Evolutionary conservation across 2,888 invertebrate species (phyloP).

Genomic region (Sylvicola cinctus): DNA sequence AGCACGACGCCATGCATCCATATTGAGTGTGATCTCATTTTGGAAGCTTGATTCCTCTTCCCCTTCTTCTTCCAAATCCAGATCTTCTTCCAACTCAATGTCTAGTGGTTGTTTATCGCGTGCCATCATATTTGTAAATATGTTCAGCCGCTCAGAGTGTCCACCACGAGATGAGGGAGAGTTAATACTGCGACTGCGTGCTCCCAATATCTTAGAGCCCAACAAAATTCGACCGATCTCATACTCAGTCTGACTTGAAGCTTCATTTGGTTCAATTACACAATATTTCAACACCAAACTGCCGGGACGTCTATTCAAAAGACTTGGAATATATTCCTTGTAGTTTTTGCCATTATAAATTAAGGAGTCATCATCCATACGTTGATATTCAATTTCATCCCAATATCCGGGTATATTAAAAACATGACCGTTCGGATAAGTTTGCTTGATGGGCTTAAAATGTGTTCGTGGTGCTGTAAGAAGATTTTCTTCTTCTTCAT

Average conservation of each 20-base stretch:
- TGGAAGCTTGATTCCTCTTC: slow-evolving; percentile 10
- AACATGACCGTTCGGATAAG: slow-evolving; percentile 47
- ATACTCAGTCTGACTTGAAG: no score
- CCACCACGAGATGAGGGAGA: no score
- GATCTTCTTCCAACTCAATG: slow-evolving; percentile 7
- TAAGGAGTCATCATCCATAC: slow-evolving; percentile 41
- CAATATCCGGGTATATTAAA: slow-evolving; percentile 43
- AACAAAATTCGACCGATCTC: no score
- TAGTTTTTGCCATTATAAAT: slow-evolving; percentile 31
- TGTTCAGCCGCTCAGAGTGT: no score
- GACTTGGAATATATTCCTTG: slow-evolving; percentile 12
- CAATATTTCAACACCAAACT: no score
- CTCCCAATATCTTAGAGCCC: no score
- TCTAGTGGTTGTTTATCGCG: background rate
- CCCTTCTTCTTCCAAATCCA: background rate
- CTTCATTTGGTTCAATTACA: no score
- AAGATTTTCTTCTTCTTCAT: slow-evolving; percentile 38
- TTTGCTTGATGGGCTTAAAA: slow-evolving; percentile 57
- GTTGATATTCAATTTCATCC: slow-evolving; percentile 40
- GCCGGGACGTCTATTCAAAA: no score
- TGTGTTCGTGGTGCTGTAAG: slow-evolving; percentile 61
- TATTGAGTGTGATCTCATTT: slow-evolving; percentile 15
- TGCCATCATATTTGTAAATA: no score
- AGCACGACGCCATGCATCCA: slow-evolving; percentile 11
- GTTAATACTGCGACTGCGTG: no score